Percentiles rank a stretch among this genome's conserved stretches.
Conservation (phyloP, 2,113 vertebrate genomes). For the Cacatua alba region DNA sequence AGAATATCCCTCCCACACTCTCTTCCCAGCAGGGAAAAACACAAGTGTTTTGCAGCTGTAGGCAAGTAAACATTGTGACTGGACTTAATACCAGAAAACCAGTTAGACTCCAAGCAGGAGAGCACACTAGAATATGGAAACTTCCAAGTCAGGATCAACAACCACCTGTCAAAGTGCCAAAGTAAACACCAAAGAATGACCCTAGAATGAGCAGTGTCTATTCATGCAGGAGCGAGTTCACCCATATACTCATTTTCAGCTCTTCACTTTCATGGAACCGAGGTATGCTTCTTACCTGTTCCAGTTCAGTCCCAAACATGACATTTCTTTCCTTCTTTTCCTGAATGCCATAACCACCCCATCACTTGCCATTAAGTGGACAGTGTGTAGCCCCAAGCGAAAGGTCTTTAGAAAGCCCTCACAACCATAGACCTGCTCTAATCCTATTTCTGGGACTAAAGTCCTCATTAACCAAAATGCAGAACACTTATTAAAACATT, state of each 20-base stretch:
- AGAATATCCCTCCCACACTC: neutral
- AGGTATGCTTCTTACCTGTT: neutral
- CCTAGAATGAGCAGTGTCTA: neutral
- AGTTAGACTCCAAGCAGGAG: neutral
- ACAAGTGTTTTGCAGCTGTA: neutral
- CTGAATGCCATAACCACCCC: neutral
- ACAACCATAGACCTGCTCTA: rapidly evolving
- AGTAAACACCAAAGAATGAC: rapidly evolving
- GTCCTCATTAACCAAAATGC: neutral
- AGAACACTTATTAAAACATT: neutral
- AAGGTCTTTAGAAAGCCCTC: neutral
- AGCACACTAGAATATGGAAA: rapidly evolving
- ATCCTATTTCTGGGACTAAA: neutral
- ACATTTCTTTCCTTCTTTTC: neutral
- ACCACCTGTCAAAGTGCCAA: neutral
- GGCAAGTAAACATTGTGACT: neutral
- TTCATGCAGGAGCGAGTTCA: neutral
- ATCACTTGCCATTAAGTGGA: rapidly evolving
- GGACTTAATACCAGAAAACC: neutral
- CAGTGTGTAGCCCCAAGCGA: neutral
- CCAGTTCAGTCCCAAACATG: neutral
- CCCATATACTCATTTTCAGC: neutral
- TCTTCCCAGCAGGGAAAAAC: neutral
- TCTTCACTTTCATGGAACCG: neutral
- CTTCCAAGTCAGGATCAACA: neutral